Conservation (phyloP, 2,797 vertebrate species). For the Heteromormyrus szaboi region DNA sequence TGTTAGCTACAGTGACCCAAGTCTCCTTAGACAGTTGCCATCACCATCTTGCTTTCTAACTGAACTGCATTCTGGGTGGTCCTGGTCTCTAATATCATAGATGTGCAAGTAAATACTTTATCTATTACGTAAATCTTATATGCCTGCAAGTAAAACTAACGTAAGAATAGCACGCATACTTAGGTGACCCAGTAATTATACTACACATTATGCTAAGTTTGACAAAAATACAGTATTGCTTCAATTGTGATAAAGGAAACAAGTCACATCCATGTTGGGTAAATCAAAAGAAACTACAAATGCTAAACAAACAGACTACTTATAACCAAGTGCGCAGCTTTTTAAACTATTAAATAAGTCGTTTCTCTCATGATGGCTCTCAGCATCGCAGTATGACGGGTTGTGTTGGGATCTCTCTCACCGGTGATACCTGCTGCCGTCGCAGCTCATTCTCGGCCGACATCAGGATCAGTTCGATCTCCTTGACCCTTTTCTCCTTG, state of each 20-base stretch:
- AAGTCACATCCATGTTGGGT: neutral
- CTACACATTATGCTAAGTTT: neutral
- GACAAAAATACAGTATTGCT: neutral
- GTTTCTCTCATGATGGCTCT: neutral
- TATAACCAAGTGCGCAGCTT: neutral
- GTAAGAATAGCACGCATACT: neutral
- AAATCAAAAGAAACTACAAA: neutral
- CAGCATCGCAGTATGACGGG: neutral
- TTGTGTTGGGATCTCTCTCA: conserved; percentile 56
- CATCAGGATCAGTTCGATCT: conserved; percentile 96
- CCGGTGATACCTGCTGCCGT: conserved; percentile 84
- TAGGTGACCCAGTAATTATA: neutral
- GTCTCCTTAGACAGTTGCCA: neutral
- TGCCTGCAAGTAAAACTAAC: neutral
- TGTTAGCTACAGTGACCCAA: neutral
- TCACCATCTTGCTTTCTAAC: neutral
- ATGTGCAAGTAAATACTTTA: neutral
- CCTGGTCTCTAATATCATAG: neutral
- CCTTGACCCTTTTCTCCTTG: conserved; percentile 97
- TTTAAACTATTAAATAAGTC: neutral
- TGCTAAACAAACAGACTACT: neutral
- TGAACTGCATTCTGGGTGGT: neutral
- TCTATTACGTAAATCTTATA: neutral
- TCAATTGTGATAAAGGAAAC: neutral
- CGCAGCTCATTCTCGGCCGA: conserved; percentile 95